phyloP scores from a whole-genome alignment of 2,888 invertebrate species.

The Napeogenes inachia region DNA sequence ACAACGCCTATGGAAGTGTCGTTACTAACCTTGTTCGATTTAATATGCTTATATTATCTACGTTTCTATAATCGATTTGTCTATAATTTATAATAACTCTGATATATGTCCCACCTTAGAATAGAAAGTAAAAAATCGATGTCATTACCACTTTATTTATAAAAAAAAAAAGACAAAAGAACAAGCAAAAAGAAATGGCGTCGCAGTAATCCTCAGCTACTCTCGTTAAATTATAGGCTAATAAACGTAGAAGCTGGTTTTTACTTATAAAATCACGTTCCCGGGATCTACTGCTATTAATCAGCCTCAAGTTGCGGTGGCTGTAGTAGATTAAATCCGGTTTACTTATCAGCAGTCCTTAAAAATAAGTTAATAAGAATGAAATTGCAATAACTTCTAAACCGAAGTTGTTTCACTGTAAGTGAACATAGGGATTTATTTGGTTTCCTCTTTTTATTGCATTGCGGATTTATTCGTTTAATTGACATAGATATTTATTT shows the following conservation, averaged over 20 bases:
- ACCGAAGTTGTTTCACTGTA: constrained; percentile 9
- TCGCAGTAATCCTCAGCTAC: constrained; percentile 3
- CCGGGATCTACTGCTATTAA: constrained; percentile 20
- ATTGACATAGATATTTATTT: not conserved
- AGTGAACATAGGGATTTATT: constrained; percentile 13
- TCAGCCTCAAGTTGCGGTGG: constrained; percentile 21
- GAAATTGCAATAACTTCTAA: constrained; percentile 8
- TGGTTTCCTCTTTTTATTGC: constrained; percentile 13
- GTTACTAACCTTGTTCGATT: too few species aligned
- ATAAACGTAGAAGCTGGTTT: constrained; percentile 1
- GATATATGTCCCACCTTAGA: too few species aligned
- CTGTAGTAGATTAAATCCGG: constrained; percentile 7
- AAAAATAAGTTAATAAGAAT: constrained; percentile 4
- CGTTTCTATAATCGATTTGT: too few species aligned
- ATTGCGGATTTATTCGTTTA: constrained; percentile 14
- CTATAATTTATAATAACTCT: too few species aligned
- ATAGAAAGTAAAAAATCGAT: too few species aligned
- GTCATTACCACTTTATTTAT: too few species aligned
- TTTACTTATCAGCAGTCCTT: constrained; percentile 10
- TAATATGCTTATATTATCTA: too few species aligned
- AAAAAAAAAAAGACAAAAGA: not conserved
- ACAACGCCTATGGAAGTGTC: too few species aligned
- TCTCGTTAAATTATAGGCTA: constrained; percentile 2
- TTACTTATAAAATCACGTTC: constrained; percentile 17
- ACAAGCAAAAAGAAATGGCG: not conserved